Conservation (phyloP, 2,113 vertebrate genomes). For the Aldabrachelys gigantea region DNA sequence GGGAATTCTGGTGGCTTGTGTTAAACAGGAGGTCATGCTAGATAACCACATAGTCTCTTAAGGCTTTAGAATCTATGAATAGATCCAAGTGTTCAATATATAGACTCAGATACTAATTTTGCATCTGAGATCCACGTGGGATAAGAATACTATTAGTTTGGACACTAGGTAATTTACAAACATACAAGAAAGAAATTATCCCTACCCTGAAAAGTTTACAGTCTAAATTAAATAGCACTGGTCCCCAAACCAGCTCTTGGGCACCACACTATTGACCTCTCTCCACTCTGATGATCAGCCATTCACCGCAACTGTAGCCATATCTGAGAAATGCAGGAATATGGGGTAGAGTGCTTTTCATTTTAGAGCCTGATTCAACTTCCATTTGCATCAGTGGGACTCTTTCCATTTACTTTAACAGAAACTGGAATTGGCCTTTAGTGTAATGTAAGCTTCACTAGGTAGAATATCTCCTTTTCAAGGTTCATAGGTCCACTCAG, state of each 20-base stretch:
- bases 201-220: not conserved
- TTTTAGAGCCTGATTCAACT: not conserved
- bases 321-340: not conserved
- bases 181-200: not conserved
- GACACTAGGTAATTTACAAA: not conserved
- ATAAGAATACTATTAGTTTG: not conserved
- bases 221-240: not conserved
- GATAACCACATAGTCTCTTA: not conserved
- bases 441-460: not conserved
- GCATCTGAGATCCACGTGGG: not conserved
- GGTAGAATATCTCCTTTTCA: not conserved
- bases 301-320: not conserved
- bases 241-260: not conserved
- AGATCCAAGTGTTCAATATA: not conserved
- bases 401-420: not conserved
- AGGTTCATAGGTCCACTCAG: not conserved
- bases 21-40: not conserved
- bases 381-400: not conserved
- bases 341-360: not conserved
- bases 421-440: not conserved
- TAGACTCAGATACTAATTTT: not conserved
- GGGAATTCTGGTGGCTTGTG: not conserved
- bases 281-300: not conserved
- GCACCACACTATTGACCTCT: not conserved
- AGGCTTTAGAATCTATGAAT: not conserved